A percentile compares a stretch with the other conserved stretches of the same genome.
These are phyloP conservation scores for Empidonax traillii DNA, from an alignment of 2,113 vertebrate genomes.

Conservation along the genomic window DNA sequence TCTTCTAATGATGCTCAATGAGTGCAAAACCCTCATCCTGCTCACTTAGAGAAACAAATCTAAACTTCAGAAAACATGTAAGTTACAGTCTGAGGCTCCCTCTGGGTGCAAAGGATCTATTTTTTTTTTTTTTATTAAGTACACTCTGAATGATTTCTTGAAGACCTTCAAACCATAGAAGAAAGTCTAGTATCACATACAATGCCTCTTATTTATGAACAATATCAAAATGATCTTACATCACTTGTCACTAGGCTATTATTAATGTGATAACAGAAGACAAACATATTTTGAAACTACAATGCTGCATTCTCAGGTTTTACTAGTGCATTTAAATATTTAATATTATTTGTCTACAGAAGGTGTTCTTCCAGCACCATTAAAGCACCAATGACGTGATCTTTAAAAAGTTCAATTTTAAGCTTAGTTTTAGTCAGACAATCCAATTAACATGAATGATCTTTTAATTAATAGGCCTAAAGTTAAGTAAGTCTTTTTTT, in stretches of 20 bases:
- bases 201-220: neutral
- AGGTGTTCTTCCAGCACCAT: neutral
- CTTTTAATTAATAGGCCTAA: constrained; percentile 39
- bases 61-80: neutral
- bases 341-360: neutral
- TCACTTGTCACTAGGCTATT: neutral
- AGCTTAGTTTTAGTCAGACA: neutral
- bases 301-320: neutral
- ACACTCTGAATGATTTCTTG: neutral
- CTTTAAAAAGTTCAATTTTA: neutral
- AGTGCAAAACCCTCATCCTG: neutral
- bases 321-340: neutral
- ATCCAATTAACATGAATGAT: constrained; percentile 37
- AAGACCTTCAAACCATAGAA: neutral
- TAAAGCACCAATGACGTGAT: neutral
- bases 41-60: neutral
- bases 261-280: neutral
- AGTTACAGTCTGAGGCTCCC: neutral
- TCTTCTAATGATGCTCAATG: neutral
- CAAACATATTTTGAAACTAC: neutral
- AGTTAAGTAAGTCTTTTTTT: constrained; percentile 41
- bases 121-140: neutral
- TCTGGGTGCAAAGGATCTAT: neutral
- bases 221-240: neutral
- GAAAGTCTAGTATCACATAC: neutral